A percentile compares a stretch with the other conserved stretches of the same genome.
Conservation (phyloP, 2,888 invertebrate species). For the Amphiduros pacificus region DNA sequence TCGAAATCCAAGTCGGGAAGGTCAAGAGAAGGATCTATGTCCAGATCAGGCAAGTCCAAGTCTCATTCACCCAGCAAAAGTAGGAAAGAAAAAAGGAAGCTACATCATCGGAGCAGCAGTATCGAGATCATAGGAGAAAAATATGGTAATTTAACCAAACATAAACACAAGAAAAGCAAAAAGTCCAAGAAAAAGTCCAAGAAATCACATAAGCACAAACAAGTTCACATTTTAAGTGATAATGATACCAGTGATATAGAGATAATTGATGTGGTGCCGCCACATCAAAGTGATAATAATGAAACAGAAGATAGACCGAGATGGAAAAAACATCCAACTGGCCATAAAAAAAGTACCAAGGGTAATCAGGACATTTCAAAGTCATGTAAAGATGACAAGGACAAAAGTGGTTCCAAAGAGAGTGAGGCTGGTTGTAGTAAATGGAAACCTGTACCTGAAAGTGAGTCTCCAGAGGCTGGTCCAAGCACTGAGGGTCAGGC, state of each 20-base stretch:
- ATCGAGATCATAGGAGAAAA: conserved; percentile 6
- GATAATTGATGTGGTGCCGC: background rate
- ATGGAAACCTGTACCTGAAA: no score
- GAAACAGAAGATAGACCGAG: conserved; percentile 9
- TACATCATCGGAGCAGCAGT: conserved; percentile 11
- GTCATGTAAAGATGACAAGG: no score
- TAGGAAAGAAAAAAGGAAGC: conserved; percentile 15
- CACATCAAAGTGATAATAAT: background rate
- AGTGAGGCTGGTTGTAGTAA: no score
- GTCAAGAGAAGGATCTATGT: background rate
- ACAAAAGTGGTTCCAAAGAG: no score
- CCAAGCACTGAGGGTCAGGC: no score
- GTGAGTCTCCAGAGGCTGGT: no score
- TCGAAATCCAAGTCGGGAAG: background rate
- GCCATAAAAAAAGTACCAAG: conserved; percentile 39
- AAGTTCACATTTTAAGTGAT: background rate
- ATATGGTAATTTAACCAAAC: background rate
- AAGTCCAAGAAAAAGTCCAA: conserved; percentile 23
- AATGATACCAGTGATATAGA: background rate
- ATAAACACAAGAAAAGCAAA: conserved; percentile 31
- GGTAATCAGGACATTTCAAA: no score
- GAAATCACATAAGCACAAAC: conserved; percentile 17
- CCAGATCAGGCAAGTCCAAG: no score
- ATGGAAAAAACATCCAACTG: conserved; percentile 48
- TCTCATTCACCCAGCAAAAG: background rate